These are phyloP conservation scores for Meiosimyza platycephala DNA, from an alignment of 2,888 invertebrate genomes.

Conservation along the genomic window DNA sequence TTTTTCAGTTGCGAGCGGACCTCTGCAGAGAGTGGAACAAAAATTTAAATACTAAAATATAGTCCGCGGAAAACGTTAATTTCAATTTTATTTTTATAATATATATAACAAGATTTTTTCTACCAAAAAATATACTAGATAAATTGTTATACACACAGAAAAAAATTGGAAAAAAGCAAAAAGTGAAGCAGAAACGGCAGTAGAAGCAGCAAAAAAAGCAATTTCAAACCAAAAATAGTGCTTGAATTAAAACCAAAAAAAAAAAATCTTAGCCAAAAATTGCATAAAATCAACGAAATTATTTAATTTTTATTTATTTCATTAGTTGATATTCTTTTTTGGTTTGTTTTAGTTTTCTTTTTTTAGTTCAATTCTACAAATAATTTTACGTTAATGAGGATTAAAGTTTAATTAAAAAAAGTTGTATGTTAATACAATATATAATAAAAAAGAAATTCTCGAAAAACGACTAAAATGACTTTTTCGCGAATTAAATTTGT, in stretches of 20 bases:
- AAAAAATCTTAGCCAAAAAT: conserved; percentile 26
- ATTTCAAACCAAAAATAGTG: conserved; percentile 56
- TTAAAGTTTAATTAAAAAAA: conserved; percentile 41
- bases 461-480: conserved; percentile 58
- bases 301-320: conserved; percentile 38
- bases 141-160: conserved; percentile 50
- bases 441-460: conserved; percentile 38
- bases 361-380: conserved; percentile 39
- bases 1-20: conserved; percentile 69
- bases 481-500: conserved; percentile 67
- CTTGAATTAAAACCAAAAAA: conserved; percentile 38
- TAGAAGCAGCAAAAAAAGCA: conserved; percentile 42
- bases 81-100: conserved; percentile 38
- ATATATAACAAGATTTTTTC: conserved; percentile 43
- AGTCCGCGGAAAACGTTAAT: conserved; percentile 67
- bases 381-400: conserved; percentile 43
- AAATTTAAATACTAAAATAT: conserved; percentile 56
- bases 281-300: conserved; percentile 32
- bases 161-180: conserved; percentile 40
- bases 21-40: conserved; percentile 68
- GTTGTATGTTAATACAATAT: conserved; percentile 31
- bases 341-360: conserved; percentile 27
- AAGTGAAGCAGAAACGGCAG: conserved; percentile 40
- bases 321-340: conserved; percentile 44
- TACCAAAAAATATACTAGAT: conserved; percentile 53